A percentile compares a stretch with the other conserved stretches of the same genome.
Evolutionary conservation across 2,797 vertebrate species (phyloP).

Genomic region (Micropoecilia bifurca): DNA sequence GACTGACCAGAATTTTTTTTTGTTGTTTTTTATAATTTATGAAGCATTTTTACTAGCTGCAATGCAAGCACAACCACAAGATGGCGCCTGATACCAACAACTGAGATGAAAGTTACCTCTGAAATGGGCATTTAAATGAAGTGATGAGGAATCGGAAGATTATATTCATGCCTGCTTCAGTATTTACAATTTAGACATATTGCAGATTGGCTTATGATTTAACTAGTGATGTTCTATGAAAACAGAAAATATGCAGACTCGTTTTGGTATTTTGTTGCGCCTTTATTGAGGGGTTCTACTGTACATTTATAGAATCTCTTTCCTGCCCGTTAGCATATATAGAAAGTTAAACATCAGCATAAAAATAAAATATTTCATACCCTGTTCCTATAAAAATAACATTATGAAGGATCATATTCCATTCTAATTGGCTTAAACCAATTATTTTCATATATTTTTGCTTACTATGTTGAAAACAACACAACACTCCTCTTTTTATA

Average conservation of each 20-base stretch:
- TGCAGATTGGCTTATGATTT: neutral
- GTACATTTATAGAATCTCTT: neutral
- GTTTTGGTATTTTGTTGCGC: neutral
- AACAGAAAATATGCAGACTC: neutral
- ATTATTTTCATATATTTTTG: slow-evolving; percentile 58
- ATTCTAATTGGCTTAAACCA: slow-evolving; percentile 20
- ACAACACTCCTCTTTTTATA: slow-evolving; percentile 73
- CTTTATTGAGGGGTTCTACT: neutral
- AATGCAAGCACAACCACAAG: slow-evolving; percentile 60
- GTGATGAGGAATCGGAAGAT: slow-evolving; percentile 40
- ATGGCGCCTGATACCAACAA: slow-evolving; percentile 71
- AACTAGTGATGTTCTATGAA: neutral
- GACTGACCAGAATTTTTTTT: neutral
- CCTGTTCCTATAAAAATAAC: neutral
- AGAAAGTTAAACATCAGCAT: neutral
- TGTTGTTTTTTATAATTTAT: slow-evolving; percentile 3
- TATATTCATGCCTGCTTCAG: neutral
- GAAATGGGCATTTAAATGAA: slow-evolving; percentile 24
- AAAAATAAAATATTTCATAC: neutral
- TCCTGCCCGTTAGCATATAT: neutral
- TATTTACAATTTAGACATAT: slow-evolving; percentile 13
- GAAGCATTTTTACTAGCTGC: slow-evolving; percentile 1
- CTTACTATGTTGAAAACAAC: slow-evolving; percentile 61
- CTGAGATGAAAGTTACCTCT: slow-evolving; percentile 23
- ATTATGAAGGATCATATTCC: neutral